Conservation (phyloP, 2,888 invertebrate species). For the Ptychoptera albimana region DNA sequence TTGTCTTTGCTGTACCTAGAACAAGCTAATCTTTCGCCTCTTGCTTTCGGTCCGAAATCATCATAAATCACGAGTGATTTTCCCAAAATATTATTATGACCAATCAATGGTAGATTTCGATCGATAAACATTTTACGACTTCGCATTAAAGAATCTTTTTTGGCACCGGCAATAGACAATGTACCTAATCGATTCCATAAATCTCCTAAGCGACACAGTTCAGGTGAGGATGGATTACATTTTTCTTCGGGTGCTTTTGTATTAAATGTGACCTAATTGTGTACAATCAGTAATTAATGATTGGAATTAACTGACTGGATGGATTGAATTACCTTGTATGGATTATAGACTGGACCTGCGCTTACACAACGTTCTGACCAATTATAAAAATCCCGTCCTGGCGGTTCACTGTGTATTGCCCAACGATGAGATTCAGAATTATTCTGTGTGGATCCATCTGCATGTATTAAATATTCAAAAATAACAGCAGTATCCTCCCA, state of each 20-base stretch:
- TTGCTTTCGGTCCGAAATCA: conserved; percentile 70
- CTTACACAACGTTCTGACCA: conserved; percentile 77
- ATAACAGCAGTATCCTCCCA: conserved; percentile 75
- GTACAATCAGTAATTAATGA: conserved; percentile 13
- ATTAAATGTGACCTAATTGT: conserved; percentile 37
- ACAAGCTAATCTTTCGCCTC: conserved; percentile 80
- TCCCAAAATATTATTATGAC: conserved; percentile 56
- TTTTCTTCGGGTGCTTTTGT: conserved; percentile 38
- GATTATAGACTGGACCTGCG: conserved; percentile 61
- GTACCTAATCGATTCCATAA: conserved; percentile 52
- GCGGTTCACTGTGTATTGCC: conserved; percentile 64
- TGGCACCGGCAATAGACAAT: conserved; percentile 59
- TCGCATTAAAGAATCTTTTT: conserved; percentile 41
- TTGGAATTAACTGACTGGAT: background rate
- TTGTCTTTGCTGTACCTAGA: conserved; percentile 55
- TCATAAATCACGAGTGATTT: conserved; percentile 77
- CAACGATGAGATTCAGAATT: conserved; percentile 62
- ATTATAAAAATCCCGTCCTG: conserved; percentile 78
- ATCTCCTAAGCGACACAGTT: conserved; percentile 62
- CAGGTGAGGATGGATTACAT: conserved; percentile 39
- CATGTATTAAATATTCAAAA: conserved; percentile 71
- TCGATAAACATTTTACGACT: conserved; percentile 70
- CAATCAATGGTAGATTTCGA: conserved; percentile 55
- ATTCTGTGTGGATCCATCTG: conserved; percentile 65
- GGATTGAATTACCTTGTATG: conserved; percentile 39